Evolutionary conservation across 2,113 vertebrate genomes (phyloP).

Genomic region (Caracal caracal): DNA sequence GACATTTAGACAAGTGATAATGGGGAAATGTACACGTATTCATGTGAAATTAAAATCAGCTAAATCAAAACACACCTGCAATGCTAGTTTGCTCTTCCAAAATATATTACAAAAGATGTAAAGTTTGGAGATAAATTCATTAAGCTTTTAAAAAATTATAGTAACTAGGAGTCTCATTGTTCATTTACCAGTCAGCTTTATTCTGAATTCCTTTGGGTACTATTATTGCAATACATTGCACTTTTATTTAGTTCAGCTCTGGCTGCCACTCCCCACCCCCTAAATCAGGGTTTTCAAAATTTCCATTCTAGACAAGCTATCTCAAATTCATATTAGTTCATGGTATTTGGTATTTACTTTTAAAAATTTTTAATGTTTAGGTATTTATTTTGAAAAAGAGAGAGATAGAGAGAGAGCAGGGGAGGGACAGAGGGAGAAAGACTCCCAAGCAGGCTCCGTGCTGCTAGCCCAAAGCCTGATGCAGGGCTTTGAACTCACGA

Average conservation of each 20-base stretch:
- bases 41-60: constrained; percentile 1
- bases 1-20: constrained; percentile 11
- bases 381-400: too few relatives aligned
- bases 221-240: background rate
- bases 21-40: background rate
- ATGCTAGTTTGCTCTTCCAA: background rate
- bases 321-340: background rate
- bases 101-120: background rate
- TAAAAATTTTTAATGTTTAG: too few relatives aligned
- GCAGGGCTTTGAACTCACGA: too few relatives aligned
- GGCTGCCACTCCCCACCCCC: background rate
- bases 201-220: background rate
- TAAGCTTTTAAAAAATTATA: background rate
- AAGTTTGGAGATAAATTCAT: background rate
- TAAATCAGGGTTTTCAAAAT: background rate
- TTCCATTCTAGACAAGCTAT: background rate
- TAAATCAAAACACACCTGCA: background rate
- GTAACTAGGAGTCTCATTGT: background rate
- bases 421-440: too few relatives aligned
- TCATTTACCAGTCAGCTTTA: background rate
- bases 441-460: too few relatives aligned
- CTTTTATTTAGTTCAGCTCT: background rate
- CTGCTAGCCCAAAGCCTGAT: too few relatives aligned
- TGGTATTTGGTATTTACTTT: background rate
- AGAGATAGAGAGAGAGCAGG: too few relatives aligned